Evolutionary conservation across 2,888 invertebrate species (phyloP).

Genomic region (Xiphydria camelus): DNA sequence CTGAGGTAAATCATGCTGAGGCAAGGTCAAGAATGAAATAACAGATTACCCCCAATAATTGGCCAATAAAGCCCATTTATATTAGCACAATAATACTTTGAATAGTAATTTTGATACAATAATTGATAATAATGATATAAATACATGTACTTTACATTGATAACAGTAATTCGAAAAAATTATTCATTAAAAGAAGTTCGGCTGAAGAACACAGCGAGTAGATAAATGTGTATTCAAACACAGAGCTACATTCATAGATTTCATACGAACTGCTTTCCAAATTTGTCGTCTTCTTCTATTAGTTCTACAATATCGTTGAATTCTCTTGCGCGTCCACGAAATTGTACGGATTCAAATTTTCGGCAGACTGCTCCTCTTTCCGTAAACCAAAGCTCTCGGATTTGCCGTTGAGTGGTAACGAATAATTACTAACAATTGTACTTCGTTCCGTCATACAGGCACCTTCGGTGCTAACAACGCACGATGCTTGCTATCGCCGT

Average conservation of each 20-base stretch:
- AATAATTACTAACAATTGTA: too few species aligned
- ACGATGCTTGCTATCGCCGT: too few species aligned
- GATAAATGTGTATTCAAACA: slow-evolving; percentile 18
- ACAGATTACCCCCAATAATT: slow-evolving; percentile 13
- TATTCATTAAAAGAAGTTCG: slow-evolving; percentile 23
- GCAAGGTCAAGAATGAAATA: background rate
- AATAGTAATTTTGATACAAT: slow-evolving; percentile 45
- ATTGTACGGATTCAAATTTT: too few species aligned
- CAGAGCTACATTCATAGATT: slow-evolving; percentile 44
- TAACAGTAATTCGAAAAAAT: slow-evolving; percentile 38
- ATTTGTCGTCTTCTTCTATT: background rate
- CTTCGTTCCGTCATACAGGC: too few species aligned
- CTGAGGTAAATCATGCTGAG: background rate
- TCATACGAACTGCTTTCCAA: slow-evolving; percentile 1
- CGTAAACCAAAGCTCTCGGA: too few species aligned
- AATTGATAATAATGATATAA: slow-evolving; percentile 40
- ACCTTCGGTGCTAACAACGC: too few species aligned
- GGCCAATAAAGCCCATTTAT: slow-evolving; percentile 47
- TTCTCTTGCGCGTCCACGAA: too few species aligned
- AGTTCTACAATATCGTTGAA: too few species aligned
- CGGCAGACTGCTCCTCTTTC: too few species aligned
- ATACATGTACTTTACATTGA: slow-evolving; percentile 42
- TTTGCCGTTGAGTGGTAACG: too few species aligned
- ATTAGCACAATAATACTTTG: slow-evolving; percentile 49
- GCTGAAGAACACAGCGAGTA: slow-evolving; percentile 20